Evolutionary conservation across 2,888 invertebrate species (phyloP), one percentile per base, ranked within the genome.

Genomic region (Trypoxylon attenuatum): DNA sequence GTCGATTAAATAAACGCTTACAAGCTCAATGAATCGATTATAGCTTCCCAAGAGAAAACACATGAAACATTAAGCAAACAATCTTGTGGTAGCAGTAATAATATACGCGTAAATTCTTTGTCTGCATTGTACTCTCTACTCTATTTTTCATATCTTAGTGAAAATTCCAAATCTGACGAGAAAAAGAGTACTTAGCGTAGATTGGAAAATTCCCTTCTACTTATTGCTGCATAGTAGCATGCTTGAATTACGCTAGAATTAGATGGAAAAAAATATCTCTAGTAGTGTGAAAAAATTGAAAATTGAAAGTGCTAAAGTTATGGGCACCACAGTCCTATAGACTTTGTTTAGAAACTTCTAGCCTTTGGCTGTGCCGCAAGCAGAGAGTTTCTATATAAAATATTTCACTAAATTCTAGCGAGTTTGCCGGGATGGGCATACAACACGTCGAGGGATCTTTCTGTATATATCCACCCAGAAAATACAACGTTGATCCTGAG

Each of bases 361-460:
- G n/a, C n/a, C n/a, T n/a, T n/a, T n/a, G n/a, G n/a, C n/a, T n/a
- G n/a, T n/a, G n/a, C n/a, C n/a, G n/a, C 2, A 46, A 15, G 6
- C 22, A n/a, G 5, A 42, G 19, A 5, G n/a, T 5, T 10, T 2
- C 18, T 25, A 15, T 46, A 8, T 47, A 27, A 51, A 42, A 2
- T 16, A 23, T 58, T 42, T 46, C 41, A 55, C 41, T 65, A 6
- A 54, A 68, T 84, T 82, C 57, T 73, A 87, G 87, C 77, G 56
- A 84, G 86, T 77, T 69, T 88, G 81, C 88, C 88, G 62, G 94
- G 94, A 41, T 95, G 95, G 95, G 89, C 92, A n/a, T 89, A 89
- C 47, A 92, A 94, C 79, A 92, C 92, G 0, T 93, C 93, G 19
- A 89, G 94, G 45, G 93, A 94, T 81, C 90, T 93, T 18, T 90